A percentile compares a stretch with the other conserved stretches of the same genome.
Evolutionary conservation across 2,888 invertebrate species (phyloP).

Genomic region (Volucella inflata): DNA sequence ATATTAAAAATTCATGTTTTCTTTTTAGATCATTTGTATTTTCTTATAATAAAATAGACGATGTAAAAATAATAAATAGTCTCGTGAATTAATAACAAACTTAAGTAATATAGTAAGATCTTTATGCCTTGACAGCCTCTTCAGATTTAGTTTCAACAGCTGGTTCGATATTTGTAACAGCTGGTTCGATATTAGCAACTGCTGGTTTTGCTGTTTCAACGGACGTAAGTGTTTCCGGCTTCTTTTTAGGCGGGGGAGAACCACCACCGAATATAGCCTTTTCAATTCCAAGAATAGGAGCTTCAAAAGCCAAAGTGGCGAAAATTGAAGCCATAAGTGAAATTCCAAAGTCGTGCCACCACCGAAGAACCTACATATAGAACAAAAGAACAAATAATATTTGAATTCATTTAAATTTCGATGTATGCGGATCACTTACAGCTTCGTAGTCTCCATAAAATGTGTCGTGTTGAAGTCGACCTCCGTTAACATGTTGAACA

Average conservation of each 20-base stretch:
- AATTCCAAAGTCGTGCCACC: constrained; percentile 84
- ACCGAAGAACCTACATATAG: constrained; percentile 83
- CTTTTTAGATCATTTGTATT: neutral
- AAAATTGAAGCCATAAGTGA: constrained; percentile 82
- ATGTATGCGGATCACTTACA: constrained; percentile 76
- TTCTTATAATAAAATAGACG: constrained; percentile 15
- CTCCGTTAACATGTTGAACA: constrained; percentile 80
- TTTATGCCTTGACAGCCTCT: constrained; percentile 35
- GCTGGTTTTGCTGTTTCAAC: constrained; percentile 33
- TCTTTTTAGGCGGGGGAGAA: constrained; percentile 76
- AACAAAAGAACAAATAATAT: constrained; percentile 41
- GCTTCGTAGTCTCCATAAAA: constrained; percentile 82
- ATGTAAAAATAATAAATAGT: constrained; percentile 61
- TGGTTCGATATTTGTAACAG: constrained; percentile 6
- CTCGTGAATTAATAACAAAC: constrained; percentile 23
- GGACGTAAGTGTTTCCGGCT: constrained; percentile 45
- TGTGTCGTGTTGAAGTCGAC: constrained; percentile 80
- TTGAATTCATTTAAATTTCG: neutral
- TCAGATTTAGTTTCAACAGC: constrained; percentile 32
- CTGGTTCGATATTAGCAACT: neutral
- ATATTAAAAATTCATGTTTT: too few species aligned
- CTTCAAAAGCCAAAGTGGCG: constrained; percentile 84
- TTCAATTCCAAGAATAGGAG: constrained; percentile 84
- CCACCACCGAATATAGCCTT: constrained; percentile 81
- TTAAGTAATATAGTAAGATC: constrained; percentile 8